These are phyloP conservation scores for Clytia hemisphaerica DNA, from an alignment of 30 jellyfish, hydroid and myxozoan species.

Conservation along the genomic window DNA sequence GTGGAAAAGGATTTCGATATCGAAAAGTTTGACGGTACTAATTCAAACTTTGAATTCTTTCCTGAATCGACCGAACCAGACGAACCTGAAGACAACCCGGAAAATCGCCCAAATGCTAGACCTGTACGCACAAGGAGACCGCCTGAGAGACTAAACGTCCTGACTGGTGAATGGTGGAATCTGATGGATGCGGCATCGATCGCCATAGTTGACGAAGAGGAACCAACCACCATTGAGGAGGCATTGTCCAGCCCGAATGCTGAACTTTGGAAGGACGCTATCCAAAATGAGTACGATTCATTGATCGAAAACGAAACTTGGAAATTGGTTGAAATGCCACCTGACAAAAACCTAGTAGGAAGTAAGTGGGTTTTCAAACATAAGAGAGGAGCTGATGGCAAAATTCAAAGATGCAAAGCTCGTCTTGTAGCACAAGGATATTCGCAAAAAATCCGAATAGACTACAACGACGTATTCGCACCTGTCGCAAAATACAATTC, in stretches of 20 bases:
- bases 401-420: constrained; percentile 34
- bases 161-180: too few species aligned
- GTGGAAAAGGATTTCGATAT: constrained; percentile 29
- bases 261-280: constrained; percentile 32
- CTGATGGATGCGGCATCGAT: constrained; percentile 32
- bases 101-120: too few species aligned
- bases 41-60: not conserved
- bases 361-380: constrained; percentile 44
- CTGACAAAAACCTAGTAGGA: constrained; percentile 15
- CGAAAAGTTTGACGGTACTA: too few species aligned
- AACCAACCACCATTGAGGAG: constrained; percentile 29
- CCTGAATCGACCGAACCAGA: not conserved
- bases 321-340: constrained; percentile 27
- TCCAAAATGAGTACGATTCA: constrained; percentile 20
- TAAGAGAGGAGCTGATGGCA: constrained; percentile 30
- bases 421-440: constrained; percentile 43
- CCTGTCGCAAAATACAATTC: constrained; percentile 22
- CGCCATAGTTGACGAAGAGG: constrained; percentile 35
- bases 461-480: constrained; percentile 19
- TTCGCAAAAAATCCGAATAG: constrained; percentile 34
- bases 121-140: too few species aligned
- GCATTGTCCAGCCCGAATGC: constrained; percentile 26
- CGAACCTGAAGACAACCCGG: too few species aligned
- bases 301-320: constrained; percentile 16
- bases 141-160: too few species aligned